Base-by-base conservation (phyloP, 2,113 vertebrate species). In the Perca schrenkii region DNA sequence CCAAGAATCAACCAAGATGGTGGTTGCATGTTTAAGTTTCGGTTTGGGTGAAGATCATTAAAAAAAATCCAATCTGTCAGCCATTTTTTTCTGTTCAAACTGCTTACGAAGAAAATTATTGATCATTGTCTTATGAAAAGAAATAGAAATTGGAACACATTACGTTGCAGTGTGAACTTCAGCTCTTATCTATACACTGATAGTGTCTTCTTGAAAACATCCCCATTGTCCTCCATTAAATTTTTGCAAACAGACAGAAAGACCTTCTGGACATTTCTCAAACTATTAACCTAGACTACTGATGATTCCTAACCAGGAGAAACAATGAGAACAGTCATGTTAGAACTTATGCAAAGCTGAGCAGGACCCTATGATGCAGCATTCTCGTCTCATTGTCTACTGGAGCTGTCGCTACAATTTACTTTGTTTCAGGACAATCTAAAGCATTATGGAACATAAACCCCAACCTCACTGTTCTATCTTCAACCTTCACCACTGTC, bases 361-460 rank as follows among this genome's bases (percentile, higher is more conserved):
- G 62, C 49, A 61, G 34, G 13, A 85, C 53, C 52, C 46, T 25
- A 46, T 25, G 28, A 78, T 58, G 53, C 64, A 66, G 72, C 74
- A 77, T 53, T n/a, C 67, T 72, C 62, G 17, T 72, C 70, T 89
- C 63, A 58, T 81, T 83, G 87, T 73, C 76, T 57, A 13, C 63
- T 21, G 52, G n/a, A 68, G 46, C 50, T 54, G 80, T 74, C 58
- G 17, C 65, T 49, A 17, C 78, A 82, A 79, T 80, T 61, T 56
- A 58, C 83, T 84, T 77, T 69, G 14, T 68, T 31, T 57, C 58
- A n/a, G 66, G 76, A 79, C 69, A 60, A 67, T 72, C 49, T 25
- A 22, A 61, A 65, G 49, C 80, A 77, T 80, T 73, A 64, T 53
- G 70, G 56, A 43, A 71, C 77, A 77, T 82, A 73, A 90, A 86